Conservation (phyloP, 2,797 vertebrate genomes). For the Corythornis leucogaster region DNA sequence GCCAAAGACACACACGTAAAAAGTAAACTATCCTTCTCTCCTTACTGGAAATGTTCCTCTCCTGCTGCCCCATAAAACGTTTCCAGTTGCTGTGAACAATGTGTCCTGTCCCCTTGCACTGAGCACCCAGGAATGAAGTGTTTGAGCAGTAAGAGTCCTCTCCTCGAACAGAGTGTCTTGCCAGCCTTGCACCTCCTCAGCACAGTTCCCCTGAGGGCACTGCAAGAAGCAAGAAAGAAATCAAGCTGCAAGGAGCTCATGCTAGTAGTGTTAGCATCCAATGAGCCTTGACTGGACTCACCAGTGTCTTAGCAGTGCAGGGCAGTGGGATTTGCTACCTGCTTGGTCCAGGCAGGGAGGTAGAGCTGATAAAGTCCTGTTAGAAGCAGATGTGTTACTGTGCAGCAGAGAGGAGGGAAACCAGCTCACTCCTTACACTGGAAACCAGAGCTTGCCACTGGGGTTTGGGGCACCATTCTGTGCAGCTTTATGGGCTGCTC, state of each 20-base stretch:
- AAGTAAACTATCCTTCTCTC: slow-evolving; percentile 7
- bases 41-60: slow-evolving; percentile 54
- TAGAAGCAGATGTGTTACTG: neutral
- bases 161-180: neutral
- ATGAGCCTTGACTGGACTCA: accelerated
- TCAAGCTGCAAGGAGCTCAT: neutral
- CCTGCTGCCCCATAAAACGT: neutral
- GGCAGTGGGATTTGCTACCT: neutral
- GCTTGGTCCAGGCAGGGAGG: neutral
- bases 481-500: neutral
- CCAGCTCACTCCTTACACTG: neutral
- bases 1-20: neutral
- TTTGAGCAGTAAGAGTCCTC: slow-evolving; percentile 2
- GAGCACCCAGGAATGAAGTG: neutral
- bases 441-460: neutral
- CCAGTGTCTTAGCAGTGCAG: accelerated
- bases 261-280: accelerated
- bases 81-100: neutral
- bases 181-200: neutral
- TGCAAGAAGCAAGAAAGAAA: neutral
- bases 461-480: neutral
- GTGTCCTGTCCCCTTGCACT: neutral
- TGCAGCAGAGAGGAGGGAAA: neutral
- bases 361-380: neutral
- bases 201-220: neutral